Base-by-base conservation (phyloP, 2,113 vertebrate genomes). In the Leucoraja erinaceus region DNA sequence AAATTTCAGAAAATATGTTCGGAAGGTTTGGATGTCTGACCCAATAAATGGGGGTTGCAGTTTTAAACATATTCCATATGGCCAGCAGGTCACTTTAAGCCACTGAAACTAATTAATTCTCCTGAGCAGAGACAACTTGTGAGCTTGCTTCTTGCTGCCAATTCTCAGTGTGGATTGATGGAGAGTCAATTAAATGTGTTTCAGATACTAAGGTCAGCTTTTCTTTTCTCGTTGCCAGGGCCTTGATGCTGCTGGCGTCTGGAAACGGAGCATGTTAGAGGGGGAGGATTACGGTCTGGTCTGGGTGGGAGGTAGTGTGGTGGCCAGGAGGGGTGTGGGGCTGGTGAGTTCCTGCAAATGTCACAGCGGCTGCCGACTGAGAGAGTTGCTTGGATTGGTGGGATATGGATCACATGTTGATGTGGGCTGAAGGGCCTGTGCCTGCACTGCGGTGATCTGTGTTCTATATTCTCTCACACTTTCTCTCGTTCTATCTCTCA, bases 41-140 rank as follows among this genome's bases (percentile, higher is more conserved):
- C 47, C 70, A 68, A 91, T 91, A 91, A 91, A 91, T 91, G 22
- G 90, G 90, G 66, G 90, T 72, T 72, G 70, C 90, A 72, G 90
- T 33, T 91, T 91, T 91, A 54, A 91, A 91, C 90, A 72, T 72
- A 91, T 91, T 72, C 66, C 90, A 91, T 91, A 91, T 91, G 90
- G 66, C 90, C 72, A 38, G 66, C 90, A 72, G 90, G 90, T 91
- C 68, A 91, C 63, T 91, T 54, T 47, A 72, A 54, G 66, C 90
- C 33, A 54, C 68, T 72, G 90, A 74, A 91, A 91, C 90, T 91
- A 91, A 91, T 91, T 91, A 91, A 91, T 91, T 91, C 72, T 12
- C 68, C 90, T 47, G 22, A 47, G 38, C 66, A 28, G 18, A 68
- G 90, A 91, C 90, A 91, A 68, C 68, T 91, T 16, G 33, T 47